phyloP scores from a whole-genome alignment of 2,113 vertebrate species.

The Ciconia boyciana region DNA sequence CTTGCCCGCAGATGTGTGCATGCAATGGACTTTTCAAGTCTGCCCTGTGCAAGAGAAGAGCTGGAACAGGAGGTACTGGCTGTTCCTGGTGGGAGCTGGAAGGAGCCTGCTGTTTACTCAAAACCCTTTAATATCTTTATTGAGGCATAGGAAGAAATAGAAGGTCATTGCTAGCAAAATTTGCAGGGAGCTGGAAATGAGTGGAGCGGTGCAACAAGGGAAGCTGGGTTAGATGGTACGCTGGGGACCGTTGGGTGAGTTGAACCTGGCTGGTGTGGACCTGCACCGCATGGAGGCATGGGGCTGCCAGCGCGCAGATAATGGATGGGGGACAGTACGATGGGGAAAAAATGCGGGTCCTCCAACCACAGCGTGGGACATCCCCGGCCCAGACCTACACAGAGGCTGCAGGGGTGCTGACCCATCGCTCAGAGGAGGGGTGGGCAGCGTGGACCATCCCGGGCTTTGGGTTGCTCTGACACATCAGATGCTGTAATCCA shows the following conservation, averaged over 20 bases:
- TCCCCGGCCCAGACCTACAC: neutral
- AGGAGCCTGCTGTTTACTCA: neutral
- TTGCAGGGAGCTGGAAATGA: neutral
- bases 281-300: accelerated
- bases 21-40: conserved; percentile 42
- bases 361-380: neutral
- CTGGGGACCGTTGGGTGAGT: neutral
- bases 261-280: neutral
- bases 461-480: neutral
- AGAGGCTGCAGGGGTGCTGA: accelerated
- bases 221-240: neutral
- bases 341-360: neutral
- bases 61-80: neutral
- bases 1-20: neutral
- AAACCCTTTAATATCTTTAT: neutral
- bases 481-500: neutral
- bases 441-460: neutral
- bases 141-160: neutral
- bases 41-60: neutral
- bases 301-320: neutral
- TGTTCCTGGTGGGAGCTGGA: neutral
- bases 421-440: neutral
- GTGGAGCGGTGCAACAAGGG: neutral
- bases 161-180: neutral
- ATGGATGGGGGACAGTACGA: accelerated